phyloP scores from a whole-genome alignment of 92 coral and sea anemone genomes.

The Zoanthus solanderi region DNA sequence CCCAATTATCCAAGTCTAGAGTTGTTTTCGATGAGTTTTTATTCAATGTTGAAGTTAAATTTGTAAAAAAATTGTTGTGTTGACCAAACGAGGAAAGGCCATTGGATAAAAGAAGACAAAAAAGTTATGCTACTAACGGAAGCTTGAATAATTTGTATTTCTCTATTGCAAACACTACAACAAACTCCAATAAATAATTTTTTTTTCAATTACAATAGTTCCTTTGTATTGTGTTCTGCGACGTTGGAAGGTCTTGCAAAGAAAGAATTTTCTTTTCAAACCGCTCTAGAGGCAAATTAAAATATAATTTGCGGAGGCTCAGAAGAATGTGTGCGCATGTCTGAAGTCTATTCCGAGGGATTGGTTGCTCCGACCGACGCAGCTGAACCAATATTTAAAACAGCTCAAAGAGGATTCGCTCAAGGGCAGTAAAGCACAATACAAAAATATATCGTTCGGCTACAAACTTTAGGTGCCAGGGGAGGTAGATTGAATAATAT shows the following conservation, averaged over 20 bases:
- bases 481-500: background rate
- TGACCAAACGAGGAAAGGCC: conserved; percentile 12
- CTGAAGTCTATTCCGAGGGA: conserved; percentile 40
- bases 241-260: background rate
- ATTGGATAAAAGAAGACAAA: conserved; percentile 28
- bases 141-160: conserved; percentile 3
- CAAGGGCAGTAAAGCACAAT: conserved; percentile 19
- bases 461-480: conserved; percentile 20
- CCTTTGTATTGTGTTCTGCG: background rate
- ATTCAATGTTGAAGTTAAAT: conserved; percentile 50
- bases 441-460: background rate
- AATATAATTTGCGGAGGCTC: conserved; percentile 14
- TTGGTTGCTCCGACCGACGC: conserved; percentile 41
- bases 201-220: conserved; percentile 13
- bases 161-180: conserved; percentile 29
- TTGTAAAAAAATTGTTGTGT: conserved; percentile 42
- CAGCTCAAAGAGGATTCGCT: conserved; percentile 16
- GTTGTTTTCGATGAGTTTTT: conserved; percentile 40
- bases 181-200: conserved; percentile 18
- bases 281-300: conserved; percentile 21
- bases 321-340: conserved; percentile 34
- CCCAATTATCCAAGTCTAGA: conserved; percentile 46
- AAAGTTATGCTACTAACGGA: conserved; percentile 8
- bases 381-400: conserved; percentile 30
- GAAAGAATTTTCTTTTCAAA: conserved; percentile 24